Conservation (phyloP, 64 coral and sea anemone genomes). For the Stylophora pistillata region DNA sequence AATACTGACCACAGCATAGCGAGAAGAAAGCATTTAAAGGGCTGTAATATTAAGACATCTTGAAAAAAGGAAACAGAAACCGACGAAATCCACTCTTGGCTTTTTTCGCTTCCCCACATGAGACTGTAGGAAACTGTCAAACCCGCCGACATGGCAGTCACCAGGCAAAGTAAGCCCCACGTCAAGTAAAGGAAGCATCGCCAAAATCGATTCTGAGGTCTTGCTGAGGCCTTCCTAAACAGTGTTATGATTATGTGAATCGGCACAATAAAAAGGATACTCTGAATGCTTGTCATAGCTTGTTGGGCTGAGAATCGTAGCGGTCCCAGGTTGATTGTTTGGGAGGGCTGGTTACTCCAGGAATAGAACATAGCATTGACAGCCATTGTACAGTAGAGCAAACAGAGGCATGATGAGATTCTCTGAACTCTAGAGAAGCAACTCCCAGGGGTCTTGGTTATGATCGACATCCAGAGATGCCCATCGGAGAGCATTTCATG, state of each 20-base stretch:
- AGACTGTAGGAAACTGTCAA: neutral
- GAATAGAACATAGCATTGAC: slow-evolving; percentile 52
- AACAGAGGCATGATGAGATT: slow-evolving; percentile 23
- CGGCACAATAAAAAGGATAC: neutral
- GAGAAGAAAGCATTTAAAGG: neutral
- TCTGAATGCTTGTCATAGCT: neutral
- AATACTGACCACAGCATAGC: neutral
- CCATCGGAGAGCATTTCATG: slow-evolving; percentile 32
- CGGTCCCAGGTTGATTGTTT: neutral
- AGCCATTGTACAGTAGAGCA: slow-evolving; percentile 45
- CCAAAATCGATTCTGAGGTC: neutral
- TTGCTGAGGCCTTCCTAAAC: neutral
- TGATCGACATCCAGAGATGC: slow-evolving; percentile 51
- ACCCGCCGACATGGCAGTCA: neutral
- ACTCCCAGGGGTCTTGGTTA: slow-evolving; percentile 37
- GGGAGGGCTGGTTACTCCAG: neutral
- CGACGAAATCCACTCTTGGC: neutral
- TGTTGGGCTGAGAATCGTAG: neutral
- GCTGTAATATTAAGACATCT: neutral
- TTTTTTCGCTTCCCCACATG: neutral
- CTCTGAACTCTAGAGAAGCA: slow-evolving; percentile 43
- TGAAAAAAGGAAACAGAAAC: neutral
- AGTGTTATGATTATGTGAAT: neutral
- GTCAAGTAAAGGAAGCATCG: neutral
- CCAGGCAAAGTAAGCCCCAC: neutral